Conservation (phyloP, 2,113 vertebrate species). For the Atlantisia rogersi region DNA sequence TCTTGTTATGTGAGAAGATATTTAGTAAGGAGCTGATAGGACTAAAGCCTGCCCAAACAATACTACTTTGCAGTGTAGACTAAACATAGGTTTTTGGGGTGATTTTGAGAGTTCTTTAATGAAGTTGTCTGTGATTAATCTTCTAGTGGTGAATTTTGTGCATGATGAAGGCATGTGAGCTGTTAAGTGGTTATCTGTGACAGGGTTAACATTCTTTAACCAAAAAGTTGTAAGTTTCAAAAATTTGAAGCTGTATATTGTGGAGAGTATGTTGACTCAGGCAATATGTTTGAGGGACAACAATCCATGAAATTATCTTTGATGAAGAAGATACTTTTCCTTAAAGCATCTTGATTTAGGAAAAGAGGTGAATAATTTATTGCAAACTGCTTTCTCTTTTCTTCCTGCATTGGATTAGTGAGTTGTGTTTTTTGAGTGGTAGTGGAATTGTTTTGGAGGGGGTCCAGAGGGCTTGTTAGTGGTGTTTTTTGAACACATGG, state of each 20-base stretch:
- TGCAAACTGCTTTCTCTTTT: not conserved
- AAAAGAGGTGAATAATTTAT: not conserved
- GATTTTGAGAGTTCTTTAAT: not conserved
- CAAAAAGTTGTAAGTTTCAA: not conserved
- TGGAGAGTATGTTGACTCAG: not conserved
- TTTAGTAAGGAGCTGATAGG: not conserved
- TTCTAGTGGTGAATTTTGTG: not conserved
- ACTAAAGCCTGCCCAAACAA: not conserved
- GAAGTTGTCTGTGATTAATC: not conserved
- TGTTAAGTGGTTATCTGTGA: not conserved
- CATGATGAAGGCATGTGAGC: not conserved
- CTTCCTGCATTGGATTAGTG: not conserved
- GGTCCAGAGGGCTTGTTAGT: too few relatives aligned
- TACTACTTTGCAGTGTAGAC: not conserved
- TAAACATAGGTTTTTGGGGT: not conserved
- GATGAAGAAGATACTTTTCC: not conserved
- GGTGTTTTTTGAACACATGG: rapidly evolving
- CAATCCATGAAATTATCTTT: not conserved
- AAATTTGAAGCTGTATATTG: not conserved
- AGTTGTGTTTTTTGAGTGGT: too few relatives aligned
- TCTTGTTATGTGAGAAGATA: not conserved
- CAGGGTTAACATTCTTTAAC: not conserved
- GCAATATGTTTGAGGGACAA: not conserved
- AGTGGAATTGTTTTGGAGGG: too few relatives aligned
- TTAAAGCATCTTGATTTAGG: not conserved